Percentiles rank a stretch among this genome's conserved stretches.
Evolutionary conservation across 2,113 vertebrate genomes (phyloP).

Genomic region (Dermatemys mawii): DNA sequence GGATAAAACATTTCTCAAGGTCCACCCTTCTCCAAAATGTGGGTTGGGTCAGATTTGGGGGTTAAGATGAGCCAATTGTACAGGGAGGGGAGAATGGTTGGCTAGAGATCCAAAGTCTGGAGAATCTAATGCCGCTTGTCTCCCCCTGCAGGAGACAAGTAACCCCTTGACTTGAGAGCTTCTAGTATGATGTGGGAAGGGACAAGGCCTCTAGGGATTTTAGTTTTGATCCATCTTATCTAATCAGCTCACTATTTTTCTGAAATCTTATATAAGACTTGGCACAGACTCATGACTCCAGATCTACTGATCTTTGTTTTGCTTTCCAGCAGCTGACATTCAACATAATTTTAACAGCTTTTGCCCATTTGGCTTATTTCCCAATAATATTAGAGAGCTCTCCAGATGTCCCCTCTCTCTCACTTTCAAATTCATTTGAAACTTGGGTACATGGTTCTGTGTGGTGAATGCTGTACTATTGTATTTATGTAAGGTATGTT

Average conservation of each 20-base stretch:
- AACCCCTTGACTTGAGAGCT: neutral
- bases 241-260: neutral
- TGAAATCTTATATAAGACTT: neutral
- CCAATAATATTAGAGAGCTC: neutral
- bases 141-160: neutral
- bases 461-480: rapidly evolving
- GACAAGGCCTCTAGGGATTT: neutral
- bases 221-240: neutral
- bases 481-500: rapidly evolving
- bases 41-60: neutral
- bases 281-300: neutral
- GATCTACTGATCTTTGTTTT: neutral
- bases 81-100: neutral
- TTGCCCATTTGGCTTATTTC: neutral
- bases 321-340: neutral
- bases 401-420: neutral
- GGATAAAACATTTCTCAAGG: neutral
- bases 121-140: neutral
- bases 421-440: neutral
- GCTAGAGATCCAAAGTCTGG: neutral
- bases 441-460: neutral
- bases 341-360: neutral
- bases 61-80: neutral
- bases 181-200: neutral
- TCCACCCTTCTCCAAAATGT: neutral